phyloP scores from a whole-genome alignment of 2,888 invertebrate genomes.

The Aphidius colemani region DNA sequence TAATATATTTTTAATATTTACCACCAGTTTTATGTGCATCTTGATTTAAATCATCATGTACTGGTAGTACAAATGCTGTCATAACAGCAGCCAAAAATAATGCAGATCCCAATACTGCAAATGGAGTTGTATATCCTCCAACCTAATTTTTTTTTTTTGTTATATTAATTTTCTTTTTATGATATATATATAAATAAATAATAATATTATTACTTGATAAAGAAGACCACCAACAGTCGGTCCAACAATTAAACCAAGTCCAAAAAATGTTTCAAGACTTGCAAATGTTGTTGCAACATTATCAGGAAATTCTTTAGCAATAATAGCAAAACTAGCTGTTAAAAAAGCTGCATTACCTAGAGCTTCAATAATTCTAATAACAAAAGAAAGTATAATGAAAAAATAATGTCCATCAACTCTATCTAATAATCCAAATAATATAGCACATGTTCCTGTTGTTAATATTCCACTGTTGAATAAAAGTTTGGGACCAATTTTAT shows the following conservation, averaged over 20 bases:
- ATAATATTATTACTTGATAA: conserved; percentile 63
- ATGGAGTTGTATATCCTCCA: conserved; percentile 81
- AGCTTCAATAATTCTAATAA: conserved; percentile 81
- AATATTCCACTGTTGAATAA: conserved; percentile 83
- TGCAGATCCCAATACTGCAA: conserved; percentile 77
- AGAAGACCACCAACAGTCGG: conserved; percentile 88
- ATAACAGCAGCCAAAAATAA: conserved; percentile 77
- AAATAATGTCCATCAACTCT: conserved; percentile 72
- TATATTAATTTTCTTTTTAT: background rate
- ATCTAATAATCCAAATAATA: conserved; percentile 73
- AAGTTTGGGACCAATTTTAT: conserved; percentile 77
- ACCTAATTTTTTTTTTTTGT: conserved; percentile 49
- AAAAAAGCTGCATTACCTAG: conserved; percentile 86
- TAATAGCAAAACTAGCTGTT: conserved; percentile 85
- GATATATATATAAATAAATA: conserved; percentile 1
- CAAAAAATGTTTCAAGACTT: conserved; percentile 85
- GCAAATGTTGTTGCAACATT: conserved; percentile 86
- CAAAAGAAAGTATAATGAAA: conserved; percentile 78
- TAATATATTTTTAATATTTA: conserved; percentile 58
- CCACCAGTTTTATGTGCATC: conserved; percentile 65
- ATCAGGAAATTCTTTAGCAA: conserved; percentile 85
- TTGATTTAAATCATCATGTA: conserved; percentile 66
- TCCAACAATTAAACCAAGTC: conserved; percentile 84
- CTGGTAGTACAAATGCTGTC: conserved; percentile 75
- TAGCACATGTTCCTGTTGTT: conserved; percentile 81